Percentiles rank a stretch among this genome's conserved stretches.
These are phyloP conservation scores for Callithrix jacchus DNA, from an alignment of 2,113 vertebrate species.

Conservation along the genomic window DNA sequence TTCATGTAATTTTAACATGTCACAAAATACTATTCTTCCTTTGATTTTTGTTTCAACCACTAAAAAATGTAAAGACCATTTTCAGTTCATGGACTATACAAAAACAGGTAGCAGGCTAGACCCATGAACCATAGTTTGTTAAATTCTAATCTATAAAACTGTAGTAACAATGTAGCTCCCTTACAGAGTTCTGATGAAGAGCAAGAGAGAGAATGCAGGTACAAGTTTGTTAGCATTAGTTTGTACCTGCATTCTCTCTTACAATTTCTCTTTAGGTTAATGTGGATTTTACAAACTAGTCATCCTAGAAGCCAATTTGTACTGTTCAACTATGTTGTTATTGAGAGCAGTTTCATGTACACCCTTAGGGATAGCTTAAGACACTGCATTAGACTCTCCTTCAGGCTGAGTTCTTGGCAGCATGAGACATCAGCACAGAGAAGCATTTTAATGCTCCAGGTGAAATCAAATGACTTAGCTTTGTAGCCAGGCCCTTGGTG, in stretches of 20 bases:
- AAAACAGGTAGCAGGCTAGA: neutral
- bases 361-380: neutral
- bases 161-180: neutral
- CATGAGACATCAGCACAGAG: neutral
- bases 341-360: neutral
- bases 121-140: neutral
- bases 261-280: neutral
- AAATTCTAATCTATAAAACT: neutral
- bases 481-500: neutral
- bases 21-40: neutral
- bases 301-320: neutral
- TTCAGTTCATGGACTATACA: neutral
- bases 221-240: neutral
- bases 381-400: neutral
- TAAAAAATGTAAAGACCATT: neutral
- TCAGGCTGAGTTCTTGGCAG: conserved; percentile 14
- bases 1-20: neutral
- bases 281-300: neutral
- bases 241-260: neutral
- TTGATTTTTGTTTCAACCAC: neutral
- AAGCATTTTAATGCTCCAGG: neutral
- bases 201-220: neutral
- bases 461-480: neutral
- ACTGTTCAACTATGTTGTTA: neutral
- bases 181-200: neutral